These are phyloP conservation scores for Periphyllus acericola DNA, from an alignment of 2,888 invertebrate genomes.

Conservation along the genomic window DNA sequence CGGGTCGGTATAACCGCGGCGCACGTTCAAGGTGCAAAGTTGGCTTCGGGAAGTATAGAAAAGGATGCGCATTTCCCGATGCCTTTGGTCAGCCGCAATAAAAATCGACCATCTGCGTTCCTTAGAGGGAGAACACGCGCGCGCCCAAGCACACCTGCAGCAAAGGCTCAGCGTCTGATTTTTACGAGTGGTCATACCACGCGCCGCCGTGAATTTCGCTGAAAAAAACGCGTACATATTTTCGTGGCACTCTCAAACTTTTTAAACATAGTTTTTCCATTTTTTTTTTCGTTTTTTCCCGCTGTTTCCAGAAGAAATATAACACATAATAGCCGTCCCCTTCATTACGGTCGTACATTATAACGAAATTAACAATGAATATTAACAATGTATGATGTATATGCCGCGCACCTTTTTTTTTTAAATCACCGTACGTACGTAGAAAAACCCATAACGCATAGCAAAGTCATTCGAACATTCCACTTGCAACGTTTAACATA, in stretches of 20 bases:
- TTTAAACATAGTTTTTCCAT: conserved; percentile 36
- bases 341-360: not conserved
- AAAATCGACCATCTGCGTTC: conserved; percentile 19
- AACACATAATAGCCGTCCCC: not conserved
- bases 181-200: not conserved
- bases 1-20: not conserved
- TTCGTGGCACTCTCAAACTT: not conserved
- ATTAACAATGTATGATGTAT: no score
- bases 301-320: conserved; percentile 1
- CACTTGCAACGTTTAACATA: no score
- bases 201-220: not conserved
- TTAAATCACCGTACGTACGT: not conserved
- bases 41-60: not conserved
- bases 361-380: conserved; percentile 23
- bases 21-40: not conserved
- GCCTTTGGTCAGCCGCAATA: conserved; percentile 18
- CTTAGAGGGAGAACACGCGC: not conserved
- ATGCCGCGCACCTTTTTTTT: not conserved
- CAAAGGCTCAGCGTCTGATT: conserved; percentile 19
- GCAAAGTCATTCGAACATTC: no score
- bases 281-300: not conserved
- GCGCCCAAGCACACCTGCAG: not conserved
- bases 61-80: not conserved
- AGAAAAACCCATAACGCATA: no score
- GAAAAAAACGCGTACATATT: not conserved